Evolutionary conservation across 2,113 vertebrate species (phyloP).

Genomic region (Anguilla rostrata): DNA sequence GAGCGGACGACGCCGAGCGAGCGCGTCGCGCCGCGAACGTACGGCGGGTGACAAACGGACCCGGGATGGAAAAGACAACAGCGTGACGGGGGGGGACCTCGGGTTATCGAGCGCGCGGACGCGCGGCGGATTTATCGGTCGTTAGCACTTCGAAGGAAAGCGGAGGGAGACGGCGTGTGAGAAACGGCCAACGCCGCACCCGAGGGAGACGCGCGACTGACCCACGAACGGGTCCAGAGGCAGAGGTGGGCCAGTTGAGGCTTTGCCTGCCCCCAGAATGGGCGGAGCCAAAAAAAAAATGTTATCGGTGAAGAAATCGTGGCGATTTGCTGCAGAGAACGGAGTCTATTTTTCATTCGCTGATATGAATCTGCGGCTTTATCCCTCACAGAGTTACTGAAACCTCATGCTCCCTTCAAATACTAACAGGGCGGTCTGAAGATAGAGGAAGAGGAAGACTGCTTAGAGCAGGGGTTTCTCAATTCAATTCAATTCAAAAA

Average conservation of each 20-base stretch:
- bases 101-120: not conserved
- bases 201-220: not conserved
- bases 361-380: no score
- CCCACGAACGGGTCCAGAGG: not conserved
- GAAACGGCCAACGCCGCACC: not conserved
- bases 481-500: no score
- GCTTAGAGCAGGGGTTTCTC: no score
- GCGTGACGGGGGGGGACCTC: not conserved
- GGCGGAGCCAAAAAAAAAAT: not conserved
- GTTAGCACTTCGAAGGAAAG: not conserved
- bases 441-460: no score
- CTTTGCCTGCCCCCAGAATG: not conserved
- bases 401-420: no score
- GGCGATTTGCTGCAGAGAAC: no score
- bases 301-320: no score
- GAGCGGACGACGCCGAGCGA: constrained; percentile 41
- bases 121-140: not conserved
- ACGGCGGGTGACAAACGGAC: constrained; percentile 18
- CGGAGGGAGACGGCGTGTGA: not conserved
- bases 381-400: no score
- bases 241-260: not conserved
- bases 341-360: no score
- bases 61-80: constrained; percentile 3
- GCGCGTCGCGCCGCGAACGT: constrained; percentile 26
- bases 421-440: no score